Base-by-base conservation (phyloP, 2,888 invertebrate genomes). In the Hirudinaria manillensis region DNA sequence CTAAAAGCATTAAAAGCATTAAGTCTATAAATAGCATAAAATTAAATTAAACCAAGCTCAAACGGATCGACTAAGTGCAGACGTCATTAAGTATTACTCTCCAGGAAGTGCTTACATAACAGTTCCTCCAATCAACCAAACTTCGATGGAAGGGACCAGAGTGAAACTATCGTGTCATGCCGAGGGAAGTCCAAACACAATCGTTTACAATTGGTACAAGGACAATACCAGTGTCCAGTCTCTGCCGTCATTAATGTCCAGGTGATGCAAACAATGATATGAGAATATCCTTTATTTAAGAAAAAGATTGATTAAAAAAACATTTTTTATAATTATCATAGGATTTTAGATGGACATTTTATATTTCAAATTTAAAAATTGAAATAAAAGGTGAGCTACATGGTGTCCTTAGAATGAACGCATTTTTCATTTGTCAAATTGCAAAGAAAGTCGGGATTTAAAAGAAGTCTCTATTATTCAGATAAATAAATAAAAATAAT, bases 161-260 rank as follows among this genome's bases (percentile, higher is more conserved):
- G 93, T 93, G 78, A 92, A 92, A 86, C 94, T 97, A 87, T 90
- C 92, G 55, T 97, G 97, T 87, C 94, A 94, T 86, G 95, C 95
- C 24, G 93, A 94, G 85, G 66, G 71, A 27, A 90, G 90, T 80
- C 96, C 96, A 19, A 93, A 93, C 36, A 97, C 96, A 87, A 94
- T 97, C 81, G 82, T 82, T 4, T 83, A 83, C 78, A 76, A 67
- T 6, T 77, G 79, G 79, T 77, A 77, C 66, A 77, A 77, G 34
- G 38, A 77, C 51, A 75, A 72, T 24, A 67, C 75, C 24, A 70
- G 75, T 55, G 72, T 75, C 29, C 36, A 56, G 3, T 7, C 29
- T 24, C 24, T 75, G 29, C 70, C 65, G 24, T 72, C 34, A 29
- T 29, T 38, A 24, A 38, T 38, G n/a, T 45, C 34, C 24, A 19